Conservation (phyloP, 2,888 invertebrate genomes). For the Lysandra coridon region DNA sequence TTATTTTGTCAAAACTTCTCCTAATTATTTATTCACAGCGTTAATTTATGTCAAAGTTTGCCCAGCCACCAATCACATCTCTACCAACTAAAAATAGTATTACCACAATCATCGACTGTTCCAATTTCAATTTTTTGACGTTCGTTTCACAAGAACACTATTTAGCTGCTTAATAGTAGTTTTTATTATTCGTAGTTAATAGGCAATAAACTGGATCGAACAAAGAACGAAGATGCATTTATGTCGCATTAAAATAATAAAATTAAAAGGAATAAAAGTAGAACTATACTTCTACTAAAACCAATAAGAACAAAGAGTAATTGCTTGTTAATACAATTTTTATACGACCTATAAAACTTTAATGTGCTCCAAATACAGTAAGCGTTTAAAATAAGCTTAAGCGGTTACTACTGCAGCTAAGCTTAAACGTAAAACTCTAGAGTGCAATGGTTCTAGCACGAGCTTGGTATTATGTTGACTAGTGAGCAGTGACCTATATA, state of each 20-base stretch:
- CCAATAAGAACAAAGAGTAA: not conserved
- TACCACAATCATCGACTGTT: not conserved
- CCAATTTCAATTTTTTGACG: not conserved
- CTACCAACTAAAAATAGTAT: no score
- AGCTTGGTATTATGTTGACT: not conserved
- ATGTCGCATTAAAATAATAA: not conserved
- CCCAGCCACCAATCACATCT: no score
- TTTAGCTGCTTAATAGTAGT: not conserved
- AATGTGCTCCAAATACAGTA: not conserved
- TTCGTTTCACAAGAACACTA: not conserved
- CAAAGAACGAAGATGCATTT: not conserved
- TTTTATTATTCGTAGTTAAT: no score
- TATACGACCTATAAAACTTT: not conserved
- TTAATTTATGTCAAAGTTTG: no score
- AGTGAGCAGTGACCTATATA: not conserved
- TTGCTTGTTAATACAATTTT: not conserved
- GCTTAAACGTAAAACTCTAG: not conserved
- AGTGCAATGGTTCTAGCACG: slow-evolving; percentile 1
- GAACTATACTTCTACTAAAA: not conserved
- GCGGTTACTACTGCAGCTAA: not conserved
- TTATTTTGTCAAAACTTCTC: no score
- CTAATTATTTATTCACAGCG: no score
- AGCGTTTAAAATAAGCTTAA: not conserved
- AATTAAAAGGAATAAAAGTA: not conserved
- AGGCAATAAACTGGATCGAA: not conserved